phyloP scores from a whole-genome alignment of 2,888 invertebrate species.

The Megastigmus dorsalis region DNA sequence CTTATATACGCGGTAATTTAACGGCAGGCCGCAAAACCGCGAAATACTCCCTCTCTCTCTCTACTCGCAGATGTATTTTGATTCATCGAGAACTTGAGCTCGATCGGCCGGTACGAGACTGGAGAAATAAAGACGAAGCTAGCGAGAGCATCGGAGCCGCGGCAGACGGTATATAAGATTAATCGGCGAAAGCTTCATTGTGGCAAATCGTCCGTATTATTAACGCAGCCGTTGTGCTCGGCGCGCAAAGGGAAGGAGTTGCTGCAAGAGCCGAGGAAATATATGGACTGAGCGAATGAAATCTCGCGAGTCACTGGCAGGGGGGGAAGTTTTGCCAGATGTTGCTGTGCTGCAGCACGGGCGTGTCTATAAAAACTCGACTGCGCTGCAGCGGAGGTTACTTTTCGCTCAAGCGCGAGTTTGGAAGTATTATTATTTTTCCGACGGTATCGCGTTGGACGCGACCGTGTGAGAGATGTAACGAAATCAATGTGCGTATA shows the following conservation, averaged over 20 bases:
- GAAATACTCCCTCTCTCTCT: background rate
- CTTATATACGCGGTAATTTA: constrained; percentile 17
- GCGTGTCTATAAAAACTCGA: too few species aligned
- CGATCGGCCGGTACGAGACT: too few species aligned
- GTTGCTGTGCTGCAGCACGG: too few species aligned
- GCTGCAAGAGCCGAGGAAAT: background rate
- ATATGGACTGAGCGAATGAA: constrained; percentile 9
- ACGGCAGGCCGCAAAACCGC: constrained; percentile 15
- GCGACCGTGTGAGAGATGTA: too few species aligned
- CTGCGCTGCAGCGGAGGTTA: too few species aligned
- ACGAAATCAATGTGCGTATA: too few species aligned
- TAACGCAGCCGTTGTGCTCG: constrained; percentile 5
- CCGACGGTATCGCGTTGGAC: too few species aligned
- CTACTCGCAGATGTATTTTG: too few species aligned
- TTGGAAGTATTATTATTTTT: too few species aligned
- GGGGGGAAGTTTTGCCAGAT: background rate
- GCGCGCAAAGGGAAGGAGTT: background rate
- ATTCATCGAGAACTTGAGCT: constrained; percentile 6
- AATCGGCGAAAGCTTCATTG: constrained; percentile 17
- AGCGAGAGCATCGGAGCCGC: too few species aligned
- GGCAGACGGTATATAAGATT: constrained; percentile 3
- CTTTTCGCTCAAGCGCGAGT: too few species aligned
- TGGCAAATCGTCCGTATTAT: constrained; percentile 40
- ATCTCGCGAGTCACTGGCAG: constrained; percentile 1
- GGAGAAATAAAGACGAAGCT: too few species aligned